These are phyloP conservation scores for Oncorhynchus nerka DNA, from an alignment of 2,113 vertebrate species.

Conservation along the genomic window DNA sequence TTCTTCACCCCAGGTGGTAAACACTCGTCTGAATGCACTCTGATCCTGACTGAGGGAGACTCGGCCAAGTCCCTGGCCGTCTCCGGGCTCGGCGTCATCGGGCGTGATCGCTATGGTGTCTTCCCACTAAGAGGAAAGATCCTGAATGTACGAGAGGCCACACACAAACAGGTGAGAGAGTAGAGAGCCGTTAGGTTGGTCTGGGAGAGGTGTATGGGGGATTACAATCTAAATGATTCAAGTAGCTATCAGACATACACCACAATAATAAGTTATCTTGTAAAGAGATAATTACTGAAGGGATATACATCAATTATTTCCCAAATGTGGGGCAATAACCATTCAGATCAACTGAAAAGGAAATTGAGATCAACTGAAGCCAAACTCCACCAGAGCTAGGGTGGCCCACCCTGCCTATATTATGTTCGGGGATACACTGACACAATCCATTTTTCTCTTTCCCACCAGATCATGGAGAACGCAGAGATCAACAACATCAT, in stretches of 20 bases:
- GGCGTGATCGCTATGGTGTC: slow-evolving; percentile 93
- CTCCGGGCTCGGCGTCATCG: slow-evolving; percentile 94
- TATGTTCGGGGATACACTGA: too few relatives aligned
- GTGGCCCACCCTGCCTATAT: too few relatives aligned
- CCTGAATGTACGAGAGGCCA: slow-evolving; percentile 96
- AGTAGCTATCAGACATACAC: background rate
- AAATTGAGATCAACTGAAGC: too few relatives aligned
- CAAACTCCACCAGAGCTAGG: too few relatives aligned
- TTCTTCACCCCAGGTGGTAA: slow-evolving; percentile 82
- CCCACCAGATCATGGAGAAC: slow-evolving; percentile 94
- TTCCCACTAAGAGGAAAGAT: slow-evolving; percentile 98
- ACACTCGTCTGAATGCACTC: slow-evolving; percentile 94
- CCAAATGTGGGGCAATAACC: too few relatives aligned
- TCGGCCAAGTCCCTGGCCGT: slow-evolving; percentile 97
- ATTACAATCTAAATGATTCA: background rate
- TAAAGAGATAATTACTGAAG: background rate
- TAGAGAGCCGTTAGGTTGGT: background rate
- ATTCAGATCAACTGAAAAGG: too few relatives aligned
- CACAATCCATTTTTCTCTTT: background rate
- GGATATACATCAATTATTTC: background rate
- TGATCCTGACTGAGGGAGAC: slow-evolving; percentile 97
- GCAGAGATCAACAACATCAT: slow-evolving; percentile 99
- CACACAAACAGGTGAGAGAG: slow-evolving; percentile 90
- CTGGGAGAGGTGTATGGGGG: too few relatives aligned
- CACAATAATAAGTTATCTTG: background rate